Base-by-base conservation (phyloP, 35 echinoderm and acorn worm genomes). In the Anneissia japonica region DNA sequence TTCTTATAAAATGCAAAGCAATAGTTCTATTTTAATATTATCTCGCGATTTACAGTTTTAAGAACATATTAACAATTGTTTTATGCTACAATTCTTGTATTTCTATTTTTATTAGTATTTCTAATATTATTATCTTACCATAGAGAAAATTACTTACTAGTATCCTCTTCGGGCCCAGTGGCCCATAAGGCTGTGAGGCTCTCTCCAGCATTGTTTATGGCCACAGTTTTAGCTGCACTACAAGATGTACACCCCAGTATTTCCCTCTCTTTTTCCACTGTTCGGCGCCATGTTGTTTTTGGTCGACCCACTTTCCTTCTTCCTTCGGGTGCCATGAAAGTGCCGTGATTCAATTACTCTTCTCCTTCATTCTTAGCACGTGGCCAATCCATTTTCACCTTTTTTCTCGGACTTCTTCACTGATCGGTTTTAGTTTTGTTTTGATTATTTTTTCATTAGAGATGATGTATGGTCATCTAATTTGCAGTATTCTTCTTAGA, bases 211-310 rank as follows among this genome's bases (percentile, higher is more conserved):
- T n/a, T 78, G 75, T 87, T 76, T 29, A 28, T 37, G 31, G 76
- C 35, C 23, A 38, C 76, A 23, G 75, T 7, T 35, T 74, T 38
- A 0, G 75, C 74, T 32, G 36, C 40, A 17, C 55, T 87, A 21
- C 85, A 79, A 31, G 75, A 26, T 30, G 13, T 30, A 74, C 85
- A 87, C 11, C 31, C 37, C 17, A 74, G 28, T 79, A 14, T 19
- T 32, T 36, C 46, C 74, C 85, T 87, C 51, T 87, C 85, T 51
- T 87, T 79, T 31, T 87, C 85, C 16, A 79, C 30, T 33, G 74
- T 87, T 37, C 30, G 75, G 19, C 85, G 77, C 76, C 85, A 87
- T 28, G 85, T 79, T 32, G 74, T 87, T 36, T 43, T 78, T 39
- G 75, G 5, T 34, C 75, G 34, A 0, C 85, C 75, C 35, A 38